A percentile compares a stretch with the other conserved stretches of the same genome.
phyloP scores from a whole-genome alignment of 2,797 vertebrate genomes.

The Melanotaenia boesemani region DNA sequence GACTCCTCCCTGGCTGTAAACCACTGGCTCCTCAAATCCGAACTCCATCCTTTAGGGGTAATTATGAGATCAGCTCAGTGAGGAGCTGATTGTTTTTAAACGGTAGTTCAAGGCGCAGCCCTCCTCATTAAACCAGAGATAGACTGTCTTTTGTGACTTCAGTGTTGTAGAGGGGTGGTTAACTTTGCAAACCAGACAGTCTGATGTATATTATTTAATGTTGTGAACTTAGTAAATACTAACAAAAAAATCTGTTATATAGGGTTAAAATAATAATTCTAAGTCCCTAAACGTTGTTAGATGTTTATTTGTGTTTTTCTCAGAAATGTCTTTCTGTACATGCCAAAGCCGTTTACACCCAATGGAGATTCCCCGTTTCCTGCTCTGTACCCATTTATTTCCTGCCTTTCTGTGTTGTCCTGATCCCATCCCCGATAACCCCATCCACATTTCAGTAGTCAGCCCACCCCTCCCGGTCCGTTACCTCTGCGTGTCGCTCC shows the following conservation, averaged over 20 bases:
- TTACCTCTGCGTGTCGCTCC: slow-evolving; percentile 50
- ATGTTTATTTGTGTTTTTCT: slow-evolving; percentile 26
- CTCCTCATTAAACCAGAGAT: slow-evolving; percentile 50
- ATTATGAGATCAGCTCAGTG: slow-evolving; percentile 74
- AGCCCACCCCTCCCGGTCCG: slow-evolving; percentile 18
- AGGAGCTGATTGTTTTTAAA: slow-evolving; percentile 66
- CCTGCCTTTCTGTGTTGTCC: slow-evolving; percentile 68
- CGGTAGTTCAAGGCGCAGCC: slow-evolving; percentile 61
- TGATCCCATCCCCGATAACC: slow-evolving; percentile 60
- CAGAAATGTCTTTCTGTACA: slow-evolving; percentile 23
- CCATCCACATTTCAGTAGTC: slow-evolving; percentile 45
- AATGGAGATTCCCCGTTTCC: slow-evolving; percentile 67
- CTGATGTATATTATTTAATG: background rate
- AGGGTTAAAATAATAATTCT: too few species aligned
- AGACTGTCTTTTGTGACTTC: slow-evolving; percentile 49
- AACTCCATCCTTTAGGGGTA: slow-evolving; percentile 65
- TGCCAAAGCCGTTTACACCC: slow-evolving; percentile 23
- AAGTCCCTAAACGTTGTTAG: background rate
- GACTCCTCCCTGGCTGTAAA: slow-evolving; percentile 66
- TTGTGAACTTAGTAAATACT: background rate
- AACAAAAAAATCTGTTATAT: too few species aligned
- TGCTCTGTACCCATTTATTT: slow-evolving; percentile 61
- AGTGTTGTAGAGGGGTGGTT: slow-evolving; percentile 44
- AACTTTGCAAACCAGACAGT: slow-evolving; percentile 28
- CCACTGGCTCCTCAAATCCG: slow-evolving; percentile 65